Conservation (phyloP, 1,140 invertebrate species). For the Popillia japonica region DNA sequence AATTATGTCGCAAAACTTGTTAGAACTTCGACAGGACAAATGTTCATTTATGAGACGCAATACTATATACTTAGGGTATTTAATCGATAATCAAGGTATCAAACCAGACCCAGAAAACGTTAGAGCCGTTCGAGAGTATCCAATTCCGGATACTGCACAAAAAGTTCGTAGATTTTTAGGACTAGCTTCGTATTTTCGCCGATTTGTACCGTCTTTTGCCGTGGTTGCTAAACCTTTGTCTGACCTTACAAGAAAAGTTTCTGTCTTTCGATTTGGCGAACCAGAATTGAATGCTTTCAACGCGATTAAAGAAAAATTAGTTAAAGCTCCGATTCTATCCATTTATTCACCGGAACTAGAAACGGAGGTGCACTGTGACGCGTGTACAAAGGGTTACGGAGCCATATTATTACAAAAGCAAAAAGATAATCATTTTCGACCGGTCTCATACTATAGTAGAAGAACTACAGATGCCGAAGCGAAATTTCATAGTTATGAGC, state of each 20-base stretch:
- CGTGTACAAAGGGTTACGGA: conserved; percentile 48
- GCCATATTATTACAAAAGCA: too few relatives aligned
- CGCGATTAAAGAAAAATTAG: conserved; percentile 27
- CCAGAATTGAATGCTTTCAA: too few relatives aligned
- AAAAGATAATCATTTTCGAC: too few relatives aligned
- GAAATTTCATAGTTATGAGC: too few relatives aligned
- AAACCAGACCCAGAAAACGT: too few relatives aligned
- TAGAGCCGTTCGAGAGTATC: too few relatives aligned
- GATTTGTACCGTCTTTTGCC: too few relatives aligned
- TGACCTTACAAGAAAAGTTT: too few relatives aligned
- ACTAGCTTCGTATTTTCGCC: neutral
- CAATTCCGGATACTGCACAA: neutral
- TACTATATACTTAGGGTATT: conserved; percentile 44
- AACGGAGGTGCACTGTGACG: conserved; percentile 53
- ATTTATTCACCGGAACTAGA: neutral
- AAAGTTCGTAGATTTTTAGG: conserved; percentile 13
- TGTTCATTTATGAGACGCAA: too few relatives aligned
- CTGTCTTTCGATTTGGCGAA: too few relatives aligned
- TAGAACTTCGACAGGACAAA: conserved; percentile 44
- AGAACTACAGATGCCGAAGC: conserved; percentile 59
- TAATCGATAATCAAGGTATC: conserved; percentile 35
- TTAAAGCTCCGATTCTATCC: neutral
- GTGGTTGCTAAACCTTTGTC: too few relatives aligned
- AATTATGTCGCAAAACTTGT: conserved; percentile 35
- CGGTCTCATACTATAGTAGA: conserved; percentile 59